Conservation (phyloP, 2,888 invertebrate genomes). For the Sthenelais limicola region DNA sequence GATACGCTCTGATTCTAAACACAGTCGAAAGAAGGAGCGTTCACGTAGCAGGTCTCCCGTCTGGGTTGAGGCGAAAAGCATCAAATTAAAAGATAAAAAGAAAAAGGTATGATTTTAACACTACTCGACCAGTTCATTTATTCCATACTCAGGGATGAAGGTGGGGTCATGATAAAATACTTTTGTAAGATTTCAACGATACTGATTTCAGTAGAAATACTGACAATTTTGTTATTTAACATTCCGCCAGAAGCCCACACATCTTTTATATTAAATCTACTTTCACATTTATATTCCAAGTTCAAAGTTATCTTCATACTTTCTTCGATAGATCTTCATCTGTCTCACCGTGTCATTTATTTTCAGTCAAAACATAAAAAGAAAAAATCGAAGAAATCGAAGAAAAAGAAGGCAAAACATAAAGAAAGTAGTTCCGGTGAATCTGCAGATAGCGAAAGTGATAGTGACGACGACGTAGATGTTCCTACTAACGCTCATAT, state of each 20-base stretch:
- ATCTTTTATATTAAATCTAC: no score
- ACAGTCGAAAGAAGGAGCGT: background rate
- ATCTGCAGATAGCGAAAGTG: slow-evolving; percentile 12
- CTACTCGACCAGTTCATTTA: no score
- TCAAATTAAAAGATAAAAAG: no score
- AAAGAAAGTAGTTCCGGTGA: background rate
- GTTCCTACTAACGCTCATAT: slow-evolving; percentile 14
- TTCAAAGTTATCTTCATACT: no score
- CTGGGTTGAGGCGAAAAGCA: no score
- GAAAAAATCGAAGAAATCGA: slow-evolving; percentile 9
- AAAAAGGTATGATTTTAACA: no score
- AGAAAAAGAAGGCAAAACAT: background rate
- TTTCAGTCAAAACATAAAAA: slow-evolving; percentile 30
- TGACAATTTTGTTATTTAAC: background rate
- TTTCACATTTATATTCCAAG: no score
- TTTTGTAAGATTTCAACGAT: background rate
- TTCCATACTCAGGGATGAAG: no score
- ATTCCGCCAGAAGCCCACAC: no score
- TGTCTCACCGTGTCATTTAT: no score
- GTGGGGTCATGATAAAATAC: background rate
- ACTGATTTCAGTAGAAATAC: background rate
- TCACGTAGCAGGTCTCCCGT: no score
- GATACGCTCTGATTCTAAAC: background rate
- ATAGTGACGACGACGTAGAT: background rate
- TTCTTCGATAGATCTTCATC: no score